Evolutionary conservation across 2,113 vertebrate genomes (phyloP), one percentile per base, ranked within the genome.

Genomic region (Colius striatus): DNA sequence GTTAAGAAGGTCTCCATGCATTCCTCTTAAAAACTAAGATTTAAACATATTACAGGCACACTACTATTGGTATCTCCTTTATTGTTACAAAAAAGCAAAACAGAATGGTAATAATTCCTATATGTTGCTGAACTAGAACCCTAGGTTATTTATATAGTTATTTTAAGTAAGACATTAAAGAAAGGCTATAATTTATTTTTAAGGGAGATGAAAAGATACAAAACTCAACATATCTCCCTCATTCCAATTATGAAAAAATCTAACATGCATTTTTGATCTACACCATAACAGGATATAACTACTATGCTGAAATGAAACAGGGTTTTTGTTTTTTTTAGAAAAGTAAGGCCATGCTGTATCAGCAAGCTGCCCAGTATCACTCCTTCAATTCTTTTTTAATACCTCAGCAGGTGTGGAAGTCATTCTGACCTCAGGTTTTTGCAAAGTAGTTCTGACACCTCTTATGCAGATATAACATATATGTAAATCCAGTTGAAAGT

Each of bases 401-500:
- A 90, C 58, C 88, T 90, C 85, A 43, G 79, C 86, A 91, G 74
- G 92, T 87, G 81, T 58, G 75, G 84, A 94, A 95, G 92, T 66
- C 67, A 50, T 79, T 80, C 55, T 87, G 74, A 94, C 78, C 78
- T 85, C 58, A 18, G 15, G 29, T 87, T 94, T 93, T 91, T 29
- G 30, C 80, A 87, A 90, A 61, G 74, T 62, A 60, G 53, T 72
- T 67, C 74, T 71, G 57, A 58, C 58, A 68, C 68, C 62, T 76
- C 80, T 85, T 11, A 11, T 2, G 6, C 63, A 88, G 84, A 57
- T 67, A 91, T 53, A 82, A n/a, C 36, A 50, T 67, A 41, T 32
- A 72, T 54, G 57, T 30, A 92, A 76, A 78, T 41, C 13, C 13
- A 13, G 17, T 20, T 57, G 36, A 79, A 62, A 3, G 8, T 17